Evolutionary conservation across 2,113 vertebrate species (phyloP), one percentile per base, ranked within the genome.

Genomic region (Catharus fuscescens): DNA sequence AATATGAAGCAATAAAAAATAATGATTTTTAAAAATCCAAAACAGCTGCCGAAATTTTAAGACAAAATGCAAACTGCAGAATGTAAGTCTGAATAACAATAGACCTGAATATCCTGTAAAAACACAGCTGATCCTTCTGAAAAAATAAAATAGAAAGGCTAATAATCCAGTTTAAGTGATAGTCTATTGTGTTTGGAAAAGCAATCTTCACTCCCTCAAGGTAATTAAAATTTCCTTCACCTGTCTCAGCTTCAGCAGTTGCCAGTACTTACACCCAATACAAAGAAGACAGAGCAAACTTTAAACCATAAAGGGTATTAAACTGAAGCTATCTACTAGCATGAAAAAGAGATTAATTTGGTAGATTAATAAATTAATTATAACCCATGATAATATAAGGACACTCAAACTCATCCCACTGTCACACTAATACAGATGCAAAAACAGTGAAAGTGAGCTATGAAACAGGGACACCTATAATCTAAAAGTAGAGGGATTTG

Each of bases 181-280:
- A 87, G 70, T 32, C 65, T 85, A 45, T 72, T 90, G 80, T 60
- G 29, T 66, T 70, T 93, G 81, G 77, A 92, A 91, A 90, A 67
- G 67, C 80, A 94, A 64, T 92, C 79, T 91, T 77, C 85, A 76
- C 60, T 96, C 59, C 78, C 47, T 90, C 47, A 66, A 77, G 23
- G 74, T 95, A 95, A 96, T 90, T 94, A 94, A 93, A 85, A 85
- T 87, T 86, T 90, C n/a, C 64, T 93, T 91, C 47, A 60, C 80
- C 86, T 65, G 23, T 57, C 53, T 88, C 31, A 85, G 62, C 34
- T 71, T 87, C 71, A 94, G 79, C 64, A 80, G 47, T 47, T 86
- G 48, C 62, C 32, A 71, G 36, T 69, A 57, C 32, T 18, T 44
- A 86, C 17, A 90, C 23, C 34, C 71, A 80, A 62, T 44, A 65